Evolutionary conservation across 2,888 invertebrate species (phyloP), one percentile per base, ranked within the genome.

Genomic region (Julus scanicus): DNA sequence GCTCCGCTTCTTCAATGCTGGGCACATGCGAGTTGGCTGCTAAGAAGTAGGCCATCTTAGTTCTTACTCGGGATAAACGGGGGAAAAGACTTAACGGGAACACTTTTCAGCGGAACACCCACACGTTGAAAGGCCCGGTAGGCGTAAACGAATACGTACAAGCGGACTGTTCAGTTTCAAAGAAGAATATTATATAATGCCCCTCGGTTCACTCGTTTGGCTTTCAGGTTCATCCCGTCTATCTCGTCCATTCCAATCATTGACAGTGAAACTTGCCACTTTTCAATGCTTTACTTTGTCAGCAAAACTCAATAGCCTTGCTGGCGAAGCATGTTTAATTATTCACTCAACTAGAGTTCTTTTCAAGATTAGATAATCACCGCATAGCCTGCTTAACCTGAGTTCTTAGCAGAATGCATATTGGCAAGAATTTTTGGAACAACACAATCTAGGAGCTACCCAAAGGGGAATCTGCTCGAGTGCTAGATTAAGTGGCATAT

Each of bases 401-500:
- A 37, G 2, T 80, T 37, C 80, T 80, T 80, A 80, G 37, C 29
- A 80, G 80, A 37, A 80, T 80, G 80, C 80, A 80, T 37, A 80
- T 80, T 80, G 80, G 80, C 80, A 80, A 37, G 80, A 80, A 80
- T 80, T 80, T 80, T 39, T 80, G 37, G 80, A 80, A 80, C 80
- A 80, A 80, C 80, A 9, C 80, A 80, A 80, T 37, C 37, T 80
- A 13, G 80, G 80, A 13, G 37, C 37, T 80, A 80, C 80, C 20
- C 29, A 80, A 80, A 29, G 37, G 63, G 80, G 80, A 80, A 80
- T 80, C 80, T 37, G 15, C 80, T 80, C 80, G 37, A 80, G 80
- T 4, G 80, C 80, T 80, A 80, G 80, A 80, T 80, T 80, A 37
- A 15, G 80, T 80, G 80, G 80, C 80, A 80, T 80, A 37, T 37